Conservation (phyloP, 2,113 vertebrate genomes). For the Hippocampus abdominalis region DNA sequence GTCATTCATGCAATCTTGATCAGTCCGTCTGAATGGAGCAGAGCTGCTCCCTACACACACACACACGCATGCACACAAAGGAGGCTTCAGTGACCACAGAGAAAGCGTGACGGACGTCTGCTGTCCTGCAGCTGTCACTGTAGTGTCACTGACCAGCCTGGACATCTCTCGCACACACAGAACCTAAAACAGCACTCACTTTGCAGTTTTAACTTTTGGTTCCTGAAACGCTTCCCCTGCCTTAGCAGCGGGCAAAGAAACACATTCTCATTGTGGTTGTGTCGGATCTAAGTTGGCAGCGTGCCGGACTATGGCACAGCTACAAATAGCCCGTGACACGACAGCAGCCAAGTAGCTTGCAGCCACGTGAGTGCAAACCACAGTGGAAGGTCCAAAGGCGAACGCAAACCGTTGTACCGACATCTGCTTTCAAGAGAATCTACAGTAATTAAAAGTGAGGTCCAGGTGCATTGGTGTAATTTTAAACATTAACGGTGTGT, state of each 20-base stretch:
- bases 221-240: conserved; percentile 46
- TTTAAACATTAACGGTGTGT: no score
- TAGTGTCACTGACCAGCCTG: not conserved
- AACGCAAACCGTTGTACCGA: not conserved
- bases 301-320: conserved; percentile 31
- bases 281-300: not conserved
- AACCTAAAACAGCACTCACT: not conserved
- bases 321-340: conserved; percentile 58
- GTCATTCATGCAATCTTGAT: conserved; percentile 10
- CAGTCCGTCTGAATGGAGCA: not conserved
- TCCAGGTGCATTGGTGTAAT: no score
- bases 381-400: not conserved
- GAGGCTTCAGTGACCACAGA: conserved; percentile 12
- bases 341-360: conserved; percentile 40
- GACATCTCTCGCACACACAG: not conserved
- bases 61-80: not conserved
- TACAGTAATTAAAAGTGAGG: no score
- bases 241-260: not conserved
- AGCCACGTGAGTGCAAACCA: conserved; percentile 40
- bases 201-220: conserved; percentile 11
- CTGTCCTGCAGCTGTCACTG: conserved; percentile 45
- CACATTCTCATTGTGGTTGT: not conserved
- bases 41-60: conserved; percentile 5
- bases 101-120: conserved; percentile 11
- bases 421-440: no score